Conservation (phyloP, 2,888 invertebrate species). For the Sarcophaga subvicina region DNA sequence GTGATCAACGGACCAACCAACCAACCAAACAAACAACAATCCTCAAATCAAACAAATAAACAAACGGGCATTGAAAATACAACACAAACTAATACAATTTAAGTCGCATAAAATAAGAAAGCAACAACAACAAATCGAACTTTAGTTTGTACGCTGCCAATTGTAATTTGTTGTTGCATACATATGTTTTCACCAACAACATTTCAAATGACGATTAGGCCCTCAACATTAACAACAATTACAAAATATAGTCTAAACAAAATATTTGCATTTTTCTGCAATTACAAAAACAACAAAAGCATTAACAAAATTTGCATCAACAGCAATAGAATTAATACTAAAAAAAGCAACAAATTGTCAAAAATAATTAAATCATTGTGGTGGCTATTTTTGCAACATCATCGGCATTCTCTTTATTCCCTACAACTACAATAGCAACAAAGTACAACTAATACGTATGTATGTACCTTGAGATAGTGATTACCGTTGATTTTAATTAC, state of each 20-base stretch:
- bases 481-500: constrained; percentile 26
- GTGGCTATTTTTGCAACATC: constrained; percentile 56
- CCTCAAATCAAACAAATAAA: constrained; percentile 5
- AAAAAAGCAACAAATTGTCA: constrained; percentile 39
- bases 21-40: not conserved
- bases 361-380: constrained; percentile 54
- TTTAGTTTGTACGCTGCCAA: constrained; percentile 49
- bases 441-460: not conserved
- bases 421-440: constrained; percentile 12
- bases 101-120: constrained; percentile 40
- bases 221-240: constrained; percentile 55
- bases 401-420: constrained; percentile 43
- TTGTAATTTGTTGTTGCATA: constrained; percentile 67
- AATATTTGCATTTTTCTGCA: constrained; percentile 49
- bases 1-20: constrained; percentile 50
- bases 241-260: constrained; percentile 56
- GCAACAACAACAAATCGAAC: constrained; percentile 24
- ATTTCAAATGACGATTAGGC: constrained; percentile 67
- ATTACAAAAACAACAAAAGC: constrained; percentile 26
- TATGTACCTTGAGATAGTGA: not conserved
- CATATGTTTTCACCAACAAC: constrained; percentile 61
- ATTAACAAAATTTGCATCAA: constrained; percentile 11
- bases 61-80: constrained; percentile 2
- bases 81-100: constrained; percentile 40
- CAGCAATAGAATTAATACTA: constrained; percentile 18